These are phyloP conservation scores for Yponomeuta evonymella DNA, from an alignment of 2,888 invertebrate species.

Conservation along the genomic window DNA sequence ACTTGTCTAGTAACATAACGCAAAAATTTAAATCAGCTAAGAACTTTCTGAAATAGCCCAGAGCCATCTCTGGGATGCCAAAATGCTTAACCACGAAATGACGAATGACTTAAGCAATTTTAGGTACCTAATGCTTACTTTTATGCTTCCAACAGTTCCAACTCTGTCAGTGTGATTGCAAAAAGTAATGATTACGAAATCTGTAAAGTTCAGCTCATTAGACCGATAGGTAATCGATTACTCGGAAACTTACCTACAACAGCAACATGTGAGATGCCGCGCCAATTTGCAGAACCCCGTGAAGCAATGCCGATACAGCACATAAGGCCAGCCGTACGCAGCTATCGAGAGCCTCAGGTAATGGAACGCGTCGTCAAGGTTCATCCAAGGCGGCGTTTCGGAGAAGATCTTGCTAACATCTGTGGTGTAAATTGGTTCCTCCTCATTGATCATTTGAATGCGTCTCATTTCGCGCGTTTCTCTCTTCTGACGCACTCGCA, in stretches of 20 bases:
- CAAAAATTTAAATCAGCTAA: too few relatives aligned
- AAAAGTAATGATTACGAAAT: too few relatives aligned
- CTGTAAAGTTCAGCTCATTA: neutral
- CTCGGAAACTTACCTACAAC: constrained; percentile 74
- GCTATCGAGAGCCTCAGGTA: constrained; percentile 88
- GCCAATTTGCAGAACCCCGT: constrained; percentile 85
- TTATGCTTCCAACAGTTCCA: neutral
- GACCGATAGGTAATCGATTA: neutral
- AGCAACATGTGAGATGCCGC: constrained; percentile 83
- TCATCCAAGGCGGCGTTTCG: constrained; percentile 87
- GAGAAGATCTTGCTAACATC: constrained; percentile 79
- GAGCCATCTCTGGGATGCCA: too few relatives aligned
- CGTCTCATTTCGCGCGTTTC: constrained; percentile 83
- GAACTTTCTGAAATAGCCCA: too few relatives aligned
- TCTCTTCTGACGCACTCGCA: constrained; percentile 84
- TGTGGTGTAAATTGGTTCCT: constrained; percentile 80
- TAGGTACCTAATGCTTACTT: neutral
- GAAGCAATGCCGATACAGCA: constrained; percentile 84
- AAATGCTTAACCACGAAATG: too few relatives aligned
- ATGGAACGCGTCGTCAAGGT: constrained; percentile 83
- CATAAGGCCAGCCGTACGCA: constrained; percentile 93
- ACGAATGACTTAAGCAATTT: too few relatives aligned
- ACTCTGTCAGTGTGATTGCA: too few relatives aligned
- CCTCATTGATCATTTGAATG: constrained; percentile 78
- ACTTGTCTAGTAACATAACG: too few relatives aligned